Base-by-base conservation (phyloP, 2,888 invertebrate species). In the Metellina segmentata region DNA sequence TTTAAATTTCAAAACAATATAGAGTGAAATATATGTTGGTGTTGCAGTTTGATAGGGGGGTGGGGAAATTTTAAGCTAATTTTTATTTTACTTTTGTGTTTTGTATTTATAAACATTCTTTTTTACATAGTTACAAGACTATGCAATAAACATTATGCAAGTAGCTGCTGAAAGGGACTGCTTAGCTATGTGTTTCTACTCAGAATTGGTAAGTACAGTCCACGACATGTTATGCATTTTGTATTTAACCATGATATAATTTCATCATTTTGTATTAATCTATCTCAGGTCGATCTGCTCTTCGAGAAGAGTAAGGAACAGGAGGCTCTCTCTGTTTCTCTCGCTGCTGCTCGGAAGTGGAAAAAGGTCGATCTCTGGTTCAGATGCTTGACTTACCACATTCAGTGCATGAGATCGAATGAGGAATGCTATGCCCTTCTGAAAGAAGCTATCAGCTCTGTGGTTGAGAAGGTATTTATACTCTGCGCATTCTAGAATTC, bases 381-480 rank as follows among this genome's bases (percentile, higher is more conserved):
- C 6, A 69, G 78, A 16, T 83, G 87, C 53, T 34, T 92, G n/a
- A 83, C 89, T 0, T 82, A 75, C 9, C 92, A 90, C 61, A 90
- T 92, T 74, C 86, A 82, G 49, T 72, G 77, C 13, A 6, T 69
- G 53, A 85, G 79, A 20, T 48, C 74, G 13, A 20, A 11, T 20
- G 52, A 85, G 6, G n/a, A 8, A 48, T 69, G 89, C 16, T 92
- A 79, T 61, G 6, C 7, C 0, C 20, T 81, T 1, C 49, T 92
- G 11, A 52, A 9, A 20, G 92, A 92, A 86, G 89, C 92, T 20
- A 11, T 92, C 1, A 51, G 16, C 34, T 34, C 88, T 61, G 69
- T 91, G 11, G 34, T 49, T 69, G 88, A 85, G 52, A 85, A 88
- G 88, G 91, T 91, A 34, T 49, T 69, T 16, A 1, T 69, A 13